Evolutionary conservation across 2,797 vertebrate genomes (phyloP).

Genomic region (Enteromius fasciolatus): DNA sequence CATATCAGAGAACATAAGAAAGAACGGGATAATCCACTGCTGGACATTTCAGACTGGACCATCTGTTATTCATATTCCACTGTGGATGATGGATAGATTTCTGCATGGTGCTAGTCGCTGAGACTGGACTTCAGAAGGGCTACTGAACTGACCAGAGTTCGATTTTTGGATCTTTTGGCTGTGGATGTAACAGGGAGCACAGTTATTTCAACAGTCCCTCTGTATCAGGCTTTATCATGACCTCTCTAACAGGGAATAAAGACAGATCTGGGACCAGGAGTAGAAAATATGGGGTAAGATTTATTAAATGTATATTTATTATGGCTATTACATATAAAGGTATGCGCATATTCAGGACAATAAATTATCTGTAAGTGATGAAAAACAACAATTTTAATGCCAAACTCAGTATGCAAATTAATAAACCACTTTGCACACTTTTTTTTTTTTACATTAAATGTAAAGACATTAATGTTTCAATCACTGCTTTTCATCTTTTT

Average conservation of each 20-base stretch:
- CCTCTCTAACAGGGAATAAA: slow-evolving; percentile 87
- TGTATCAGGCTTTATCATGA: slow-evolving; percentile 76
- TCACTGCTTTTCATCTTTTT: background rate
- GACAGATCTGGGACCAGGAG: slow-evolving; percentile 88
- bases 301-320: slow-evolving; percentile 37
- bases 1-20: slow-evolving; percentile 35
- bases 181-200: slow-evolving; percentile 73
- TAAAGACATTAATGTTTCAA: background rate
- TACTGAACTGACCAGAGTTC: slow-evolving; percentile 51
- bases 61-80: slow-evolving; percentile 25
- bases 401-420: background rate
- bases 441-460: too few species aligned
- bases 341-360: background rate
- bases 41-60: slow-evolving; percentile 17
- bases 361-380: background rate
- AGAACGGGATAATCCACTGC: slow-evolving; percentile 39
- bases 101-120: slow-evolving; percentile 50
- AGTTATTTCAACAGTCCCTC: slow-evolving; percentile 57
- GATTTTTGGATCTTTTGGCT: slow-evolving; percentile 69
- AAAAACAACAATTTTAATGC: background rate
- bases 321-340: background rate
- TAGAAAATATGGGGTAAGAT: slow-evolving; percentile 94
- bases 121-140: slow-evolving; percentile 58
- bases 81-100: slow-evolving; percentile 47
- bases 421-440: slow-evolving; percentile 1